phyloP scores from a whole-genome alignment of 2,888 invertebrate species.

The Bruchidius siliquastri region DNA sequence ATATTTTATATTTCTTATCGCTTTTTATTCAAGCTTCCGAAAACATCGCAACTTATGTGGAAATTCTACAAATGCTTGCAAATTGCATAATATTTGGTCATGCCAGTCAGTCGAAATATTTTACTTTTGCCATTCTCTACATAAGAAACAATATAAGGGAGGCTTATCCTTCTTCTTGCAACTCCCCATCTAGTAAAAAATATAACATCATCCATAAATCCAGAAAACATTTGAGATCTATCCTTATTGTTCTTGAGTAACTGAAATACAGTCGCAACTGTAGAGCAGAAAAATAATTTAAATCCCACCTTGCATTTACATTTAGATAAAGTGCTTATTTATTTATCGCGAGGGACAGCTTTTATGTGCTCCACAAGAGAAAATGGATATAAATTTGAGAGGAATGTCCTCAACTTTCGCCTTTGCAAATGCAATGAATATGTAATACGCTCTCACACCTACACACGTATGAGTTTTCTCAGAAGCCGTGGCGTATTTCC shows the following conservation, averaged over 20 bases:
- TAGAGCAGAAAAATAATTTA: neutral
- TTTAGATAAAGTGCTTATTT: neutral
- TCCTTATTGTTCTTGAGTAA: neutral
- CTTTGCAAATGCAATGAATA: neutral
- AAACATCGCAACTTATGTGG: no score
- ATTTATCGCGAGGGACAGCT: neutral
- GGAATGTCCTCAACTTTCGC: neutral
- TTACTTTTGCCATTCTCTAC: no score
- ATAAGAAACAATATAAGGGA: no score
- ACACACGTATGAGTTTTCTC: neutral
- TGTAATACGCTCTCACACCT: neutral
- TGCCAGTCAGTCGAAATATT: no score
- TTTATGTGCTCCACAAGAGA: neutral
- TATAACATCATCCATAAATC: neutral
- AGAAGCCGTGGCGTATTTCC: neutral
- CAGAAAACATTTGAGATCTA: neutral
- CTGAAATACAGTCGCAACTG: neutral
- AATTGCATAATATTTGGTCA: no score
- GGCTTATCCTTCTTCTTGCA: no score
- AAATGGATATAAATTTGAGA: neutral
- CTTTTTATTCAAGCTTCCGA: no score
- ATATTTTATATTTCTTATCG: no score
- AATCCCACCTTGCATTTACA: neutral
- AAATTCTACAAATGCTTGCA: no score
- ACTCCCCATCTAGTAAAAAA: neutral